Percentiles rank a stretch among this genome's conserved stretches.
Evolutionary conservation across 2,888 invertebrate genomes (phyloP).

Genomic region (Aradus depressus): DNA sequence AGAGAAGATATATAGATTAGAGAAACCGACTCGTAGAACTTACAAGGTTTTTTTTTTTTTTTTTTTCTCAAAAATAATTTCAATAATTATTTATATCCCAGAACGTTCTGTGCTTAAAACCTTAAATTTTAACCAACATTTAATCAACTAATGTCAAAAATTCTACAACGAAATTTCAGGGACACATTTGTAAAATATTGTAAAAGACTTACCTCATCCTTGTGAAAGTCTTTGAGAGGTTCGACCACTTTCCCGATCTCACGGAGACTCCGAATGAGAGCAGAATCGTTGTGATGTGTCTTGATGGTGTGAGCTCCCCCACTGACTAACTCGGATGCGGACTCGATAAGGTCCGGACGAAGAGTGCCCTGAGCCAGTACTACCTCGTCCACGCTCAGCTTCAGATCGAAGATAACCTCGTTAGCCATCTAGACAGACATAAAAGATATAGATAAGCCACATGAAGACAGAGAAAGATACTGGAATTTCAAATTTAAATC

Average conservation of each 20-base stretch:
- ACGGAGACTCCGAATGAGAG: constrained; percentile 64
- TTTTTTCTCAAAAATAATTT: too few species aligned
- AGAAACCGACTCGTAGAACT: too few species aligned
- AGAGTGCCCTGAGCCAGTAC: constrained; percentile 90
- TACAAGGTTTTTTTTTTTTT: too few species aligned
- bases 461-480: neutral
- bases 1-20: too few species aligned
- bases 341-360: constrained; percentile 95
- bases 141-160: neutral
- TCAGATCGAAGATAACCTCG: constrained; percentile 76
- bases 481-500: too few species aligned
- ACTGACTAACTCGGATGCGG: constrained; percentile 77
- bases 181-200: neutral
- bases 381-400: constrained; percentile 84
- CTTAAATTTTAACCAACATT: neutral
- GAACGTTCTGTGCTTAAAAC: neutral
- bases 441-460: neutral
- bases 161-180: neutral
- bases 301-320: constrained; percentile 84
- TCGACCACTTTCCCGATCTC: constrained; percentile 74
- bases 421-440: constrained; percentile 54
- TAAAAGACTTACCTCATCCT: constrained; percentile 77
- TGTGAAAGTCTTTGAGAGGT: constrained; percentile 97
- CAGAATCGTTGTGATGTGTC: constrained; percentile 99
- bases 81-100: neutral